Evolutionary conservation across 2,888 invertebrate genomes (phyloP), one percentile per base, ranked within the genome.

Genomic region (Acrobasis consociella): DNA sequence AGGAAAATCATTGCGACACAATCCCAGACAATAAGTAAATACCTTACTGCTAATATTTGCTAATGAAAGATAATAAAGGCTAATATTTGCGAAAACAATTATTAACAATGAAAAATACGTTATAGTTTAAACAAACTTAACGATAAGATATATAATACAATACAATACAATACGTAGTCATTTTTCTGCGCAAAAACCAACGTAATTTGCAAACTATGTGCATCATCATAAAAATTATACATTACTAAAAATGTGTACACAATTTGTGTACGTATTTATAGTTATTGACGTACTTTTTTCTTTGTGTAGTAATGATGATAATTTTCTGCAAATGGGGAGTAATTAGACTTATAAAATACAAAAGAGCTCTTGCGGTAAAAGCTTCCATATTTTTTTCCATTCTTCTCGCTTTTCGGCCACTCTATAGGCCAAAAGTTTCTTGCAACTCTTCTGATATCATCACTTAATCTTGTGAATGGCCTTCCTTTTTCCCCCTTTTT

Each of bases 1-100:
- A 17, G 15, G 39, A 39, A 39, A 55, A 53, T 38, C 8, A 3
- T 56, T 22, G 8, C 56, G 5, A 11, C 42, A 56, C 13, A n/a
- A 56, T 42, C 13, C 56, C 16, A 16, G 56, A 39, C 42, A 15
- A 16, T 38, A 39, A 16, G 42, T 42, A 56, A 22, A 3, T 22
- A 22, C 1, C 1, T 22, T 2, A 22, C 22, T 22, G 22, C 22
- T 3, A 22, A 22, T 22, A 22, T 22, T 22, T 22, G 22, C 22
- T 56, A 56, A 39, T 13, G 15, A 56, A 15, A 17, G 37, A 56
- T 56, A 42, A 42, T 56, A 17, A 46, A 0, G 5, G 39, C 17
- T 22, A 22, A 56, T 56, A 42, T 42, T 56, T 22, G 17, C 17
- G 16, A 16, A 56, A 39, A 42, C 56, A 22, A 56, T 42, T 56